phyloP scores from a whole-genome alignment of 1,140 invertebrate genomes.

The Zaprionus tsacasi region DNA sequence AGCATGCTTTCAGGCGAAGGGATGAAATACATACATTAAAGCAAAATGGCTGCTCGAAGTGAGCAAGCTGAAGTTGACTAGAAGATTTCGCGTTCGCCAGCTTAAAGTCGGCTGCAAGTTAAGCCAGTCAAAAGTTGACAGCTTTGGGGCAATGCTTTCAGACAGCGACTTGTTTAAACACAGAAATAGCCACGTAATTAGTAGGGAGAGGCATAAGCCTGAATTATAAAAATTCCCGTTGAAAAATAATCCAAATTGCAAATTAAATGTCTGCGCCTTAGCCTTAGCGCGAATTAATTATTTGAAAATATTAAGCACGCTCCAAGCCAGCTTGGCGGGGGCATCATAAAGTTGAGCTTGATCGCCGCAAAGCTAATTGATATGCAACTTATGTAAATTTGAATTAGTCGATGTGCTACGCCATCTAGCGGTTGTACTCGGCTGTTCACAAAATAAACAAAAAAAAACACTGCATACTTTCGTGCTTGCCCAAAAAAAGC shows the following conservation, averaged over 20 bases:
- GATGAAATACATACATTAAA: not conserved
- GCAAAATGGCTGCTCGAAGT: not conserved
- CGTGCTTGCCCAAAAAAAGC: not conserved
- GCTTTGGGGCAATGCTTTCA: not conserved
- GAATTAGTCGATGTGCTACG: too few species aligned
- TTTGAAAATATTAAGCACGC: not conserved
- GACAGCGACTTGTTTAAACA: too few species aligned
- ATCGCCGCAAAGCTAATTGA: not conserved
- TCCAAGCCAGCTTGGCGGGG: not conserved
- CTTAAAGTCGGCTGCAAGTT: not conserved
- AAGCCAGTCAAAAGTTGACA: constrained; percentile 4
- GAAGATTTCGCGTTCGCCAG: not conserved
- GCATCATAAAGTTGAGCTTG: not conserved
- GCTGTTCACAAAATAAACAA: not conserved
- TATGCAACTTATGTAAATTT: not conserved
- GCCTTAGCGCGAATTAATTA: not conserved
- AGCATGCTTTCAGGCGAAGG: constrained; percentile 16
- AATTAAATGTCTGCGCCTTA: not conserved
- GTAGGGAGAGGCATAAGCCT: not conserved
- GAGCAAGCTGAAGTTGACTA: not conserved
- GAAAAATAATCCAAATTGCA: not conserved
- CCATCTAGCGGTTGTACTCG: not conserved
- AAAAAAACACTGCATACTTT: not conserved
- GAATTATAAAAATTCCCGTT: not conserved
- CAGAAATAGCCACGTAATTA: not conserved